phyloP scores from a whole-genome alignment of 30 jellyfish, hydroid and myxozoan species.

The Turritopsis rubra region DNA sequence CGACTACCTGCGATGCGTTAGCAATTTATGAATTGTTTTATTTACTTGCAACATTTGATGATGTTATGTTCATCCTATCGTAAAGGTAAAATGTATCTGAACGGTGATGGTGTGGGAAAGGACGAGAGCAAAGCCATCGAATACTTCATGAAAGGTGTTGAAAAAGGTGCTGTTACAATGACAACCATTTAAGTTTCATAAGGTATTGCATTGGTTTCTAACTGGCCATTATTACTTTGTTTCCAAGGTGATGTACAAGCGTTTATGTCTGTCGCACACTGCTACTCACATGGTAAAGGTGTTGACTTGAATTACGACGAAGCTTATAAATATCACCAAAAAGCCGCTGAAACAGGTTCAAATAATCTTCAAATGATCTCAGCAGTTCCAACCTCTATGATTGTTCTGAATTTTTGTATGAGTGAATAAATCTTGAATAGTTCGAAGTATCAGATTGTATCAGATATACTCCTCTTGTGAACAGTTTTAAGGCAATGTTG shows the following conservation, averaged over 20 bases:
- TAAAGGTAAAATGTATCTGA: constrained; percentile 64
- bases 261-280: constrained; percentile 68
- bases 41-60: too few relatives aligned
- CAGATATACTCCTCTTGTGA: too few relatives aligned
- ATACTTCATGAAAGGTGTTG: constrained; percentile 71
- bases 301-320: constrained; percentile 39
- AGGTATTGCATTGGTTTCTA: not conserved
- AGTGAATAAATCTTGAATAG: too few relatives aligned
- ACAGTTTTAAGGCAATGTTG: too few relatives aligned
- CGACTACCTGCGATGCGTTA: too few relatives aligned
- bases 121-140: constrained; percentile 69
- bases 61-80: too few relatives aligned
- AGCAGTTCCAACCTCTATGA: not conserved
- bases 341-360: constrained; percentile 77
- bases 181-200: not conserved
- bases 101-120: constrained; percentile 63
- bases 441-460: too few relatives aligned
- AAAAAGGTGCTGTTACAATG: constrained; percentile 41
- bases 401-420: not conserved
- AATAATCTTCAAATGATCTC: not conserved
- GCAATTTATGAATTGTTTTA: too few relatives aligned
- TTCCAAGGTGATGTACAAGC: constrained; percentile 61
- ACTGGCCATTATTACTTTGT: too few relatives aligned
- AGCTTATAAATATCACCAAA: constrained; percentile 51
- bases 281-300: constrained; percentile 82